phyloP scores from a whole-genome alignment of 2,797 vertebrate genomes.

The Enteromius anoplus region DNA sequence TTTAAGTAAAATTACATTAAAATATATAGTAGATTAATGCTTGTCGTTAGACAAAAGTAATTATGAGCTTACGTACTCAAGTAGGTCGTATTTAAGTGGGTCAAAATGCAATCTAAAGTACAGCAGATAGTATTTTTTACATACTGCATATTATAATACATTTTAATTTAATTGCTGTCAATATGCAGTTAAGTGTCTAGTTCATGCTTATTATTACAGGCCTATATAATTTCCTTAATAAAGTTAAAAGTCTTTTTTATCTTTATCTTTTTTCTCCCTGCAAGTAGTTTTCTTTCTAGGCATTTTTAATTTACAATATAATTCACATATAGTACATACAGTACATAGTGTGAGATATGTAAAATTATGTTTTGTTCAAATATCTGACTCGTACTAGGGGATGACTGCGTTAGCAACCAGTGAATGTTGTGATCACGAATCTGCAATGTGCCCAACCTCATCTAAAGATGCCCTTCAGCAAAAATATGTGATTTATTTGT shows the following conservation, averaged over 20 bases:
- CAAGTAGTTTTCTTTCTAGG: not conserved
- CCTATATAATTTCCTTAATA: not conserved
- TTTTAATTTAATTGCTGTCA: not conserved
- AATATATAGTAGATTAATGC: not conserved
- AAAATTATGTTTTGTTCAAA: not conserved
- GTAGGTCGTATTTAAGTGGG: not conserved
- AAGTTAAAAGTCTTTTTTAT: too few species aligned
- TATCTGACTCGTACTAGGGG: not conserved
- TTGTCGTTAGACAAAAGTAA: not conserved
- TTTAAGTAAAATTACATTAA: not conserved
- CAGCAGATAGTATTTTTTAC: not conserved
- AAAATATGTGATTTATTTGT: constrained; percentile 11
- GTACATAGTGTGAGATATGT: too few species aligned
- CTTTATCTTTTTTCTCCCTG: too few species aligned
- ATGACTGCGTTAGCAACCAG: not conserved
- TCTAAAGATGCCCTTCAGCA: constrained; percentile 17
- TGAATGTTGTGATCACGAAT: not conserved
- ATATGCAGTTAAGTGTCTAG: not conserved
- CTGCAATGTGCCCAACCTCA: not conserved
- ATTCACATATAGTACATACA: not conserved
- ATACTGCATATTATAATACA: not conserved
- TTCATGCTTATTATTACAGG: too few species aligned
- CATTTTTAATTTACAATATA: not conserved
- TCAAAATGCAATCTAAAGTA: not conserved
- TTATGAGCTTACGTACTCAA: not conserved